phyloP scores from a whole-genome alignment of 1,140 invertebrate genomes.

The Pentalonia nigronervosa region DNA sequence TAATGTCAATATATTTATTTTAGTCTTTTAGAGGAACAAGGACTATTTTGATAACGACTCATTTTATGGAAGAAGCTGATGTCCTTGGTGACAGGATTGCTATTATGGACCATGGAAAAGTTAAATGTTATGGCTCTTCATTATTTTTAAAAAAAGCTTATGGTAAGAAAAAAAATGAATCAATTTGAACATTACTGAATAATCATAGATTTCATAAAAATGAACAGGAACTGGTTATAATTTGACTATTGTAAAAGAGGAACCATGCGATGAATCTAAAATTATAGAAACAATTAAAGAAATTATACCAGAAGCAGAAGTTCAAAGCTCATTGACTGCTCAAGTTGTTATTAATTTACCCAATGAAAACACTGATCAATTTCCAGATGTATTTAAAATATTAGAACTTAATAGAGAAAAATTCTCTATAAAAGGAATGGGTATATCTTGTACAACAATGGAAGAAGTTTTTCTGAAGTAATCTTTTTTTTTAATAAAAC shows the following conservation, averaged over 20 bases:
- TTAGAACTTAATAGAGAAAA: slow-evolving; percentile 65
- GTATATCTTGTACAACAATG: slow-evolving; percentile 72
- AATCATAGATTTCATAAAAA: not conserved
- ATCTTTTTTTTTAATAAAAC: slow-evolving; percentile 37
- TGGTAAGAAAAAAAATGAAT: slow-evolving; percentile 66
- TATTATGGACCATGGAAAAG: slow-evolving; percentile 83
- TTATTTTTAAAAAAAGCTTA: slow-evolving; percentile 88
- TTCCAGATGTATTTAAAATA: slow-evolving; percentile 67
- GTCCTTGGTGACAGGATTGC: slow-evolving; percentile 92
- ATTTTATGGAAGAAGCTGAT: slow-evolving; percentile 99
- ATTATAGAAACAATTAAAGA: slow-evolving; percentile 63
- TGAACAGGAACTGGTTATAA: slow-evolving; percentile 51
- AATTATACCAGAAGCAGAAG: slow-evolving; percentile 65
- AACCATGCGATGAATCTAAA: not conserved
- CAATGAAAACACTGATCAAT: slow-evolving; percentile 62
- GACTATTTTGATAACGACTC: slow-evolving; percentile 92
- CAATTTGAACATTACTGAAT: not conserved
- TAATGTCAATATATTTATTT: not conserved
- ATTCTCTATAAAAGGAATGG: slow-evolving; percentile 68
- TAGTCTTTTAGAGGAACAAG: slow-evolving; percentile 57
- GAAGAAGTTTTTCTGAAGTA: slow-evolving; percentile 75
- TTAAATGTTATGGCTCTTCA: slow-evolving; percentile 84
- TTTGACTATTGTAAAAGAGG: slow-evolving; percentile 48
- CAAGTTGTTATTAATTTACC: slow-evolving; percentile 65
- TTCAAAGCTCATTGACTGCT: slow-evolving; percentile 66